Conservation (phyloP, 2,113 vertebrate genomes). For the Mobula birostris region DNA sequence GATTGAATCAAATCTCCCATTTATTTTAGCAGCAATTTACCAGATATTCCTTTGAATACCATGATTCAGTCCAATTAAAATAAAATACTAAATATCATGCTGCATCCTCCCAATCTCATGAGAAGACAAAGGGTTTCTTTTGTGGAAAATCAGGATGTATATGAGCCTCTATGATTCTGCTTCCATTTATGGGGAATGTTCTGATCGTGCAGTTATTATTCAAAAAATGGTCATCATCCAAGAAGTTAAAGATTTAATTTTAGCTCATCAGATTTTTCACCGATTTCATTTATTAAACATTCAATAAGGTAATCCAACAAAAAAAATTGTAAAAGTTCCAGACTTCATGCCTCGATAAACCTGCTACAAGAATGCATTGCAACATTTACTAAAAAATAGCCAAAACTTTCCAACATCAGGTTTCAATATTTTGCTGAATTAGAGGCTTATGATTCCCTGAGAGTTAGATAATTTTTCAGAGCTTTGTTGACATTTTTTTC, state of each 20-base stretch:
- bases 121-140: not conserved
- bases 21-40: slow-evolving; percentile 4
- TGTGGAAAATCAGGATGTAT: not conserved
- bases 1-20: slow-evolving; percentile 13
- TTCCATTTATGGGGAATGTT: not conserved
- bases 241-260: not conserved
- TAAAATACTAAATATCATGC: slow-evolving; percentile 22
- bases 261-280: not conserved
- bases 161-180: not conserved
- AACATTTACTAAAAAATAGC: not conserved
- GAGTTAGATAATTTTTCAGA: not conserved
- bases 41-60: not conserved
- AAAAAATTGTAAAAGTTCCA: not conserved
- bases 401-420: not conserved
- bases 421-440: not conserved
- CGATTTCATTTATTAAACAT: not conserved
- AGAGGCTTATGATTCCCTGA: not conserved
- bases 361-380: not conserved
- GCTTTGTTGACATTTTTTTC: not conserved
- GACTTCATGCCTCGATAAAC: not conserved
- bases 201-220: not conserved
- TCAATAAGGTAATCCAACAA: not conserved
- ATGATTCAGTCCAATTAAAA: slow-evolving; percentile 1
- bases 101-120: not conserved
- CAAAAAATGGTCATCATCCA: not conserved